phyloP scores from a whole-genome alignment of 2,888 invertebrate species.

The Papilio protenor region DNA sequence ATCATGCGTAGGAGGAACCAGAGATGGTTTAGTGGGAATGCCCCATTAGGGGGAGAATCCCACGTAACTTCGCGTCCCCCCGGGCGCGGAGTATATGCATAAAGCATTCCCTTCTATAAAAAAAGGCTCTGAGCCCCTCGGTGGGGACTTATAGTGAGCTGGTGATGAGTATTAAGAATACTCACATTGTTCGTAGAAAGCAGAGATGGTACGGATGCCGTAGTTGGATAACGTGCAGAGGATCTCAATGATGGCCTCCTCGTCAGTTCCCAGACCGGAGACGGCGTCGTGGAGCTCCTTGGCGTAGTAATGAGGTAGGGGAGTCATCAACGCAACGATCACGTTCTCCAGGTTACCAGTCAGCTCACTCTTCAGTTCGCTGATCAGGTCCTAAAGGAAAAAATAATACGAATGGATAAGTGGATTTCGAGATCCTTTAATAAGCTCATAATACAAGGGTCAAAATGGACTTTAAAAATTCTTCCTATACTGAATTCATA shows the following conservation, averaged over 20 bases:
- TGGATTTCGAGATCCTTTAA: no score
- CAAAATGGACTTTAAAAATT: no score
- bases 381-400: conserved; percentile 86
- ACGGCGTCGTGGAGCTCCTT: conserved; percentile 95
- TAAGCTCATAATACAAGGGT: no score
- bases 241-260: conserved; percentile 96
- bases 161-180: conserved; percentile 46
- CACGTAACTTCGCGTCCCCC: no score
- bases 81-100: no score
- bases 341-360: conserved; percentile 95
- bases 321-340: conserved; percentile 95
- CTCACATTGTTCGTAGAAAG: conserved; percentile 92
- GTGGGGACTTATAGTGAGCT: no score
- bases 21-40: neutral
- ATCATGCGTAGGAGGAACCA: neutral
- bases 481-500: no score
- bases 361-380: conserved; percentile 94
- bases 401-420: neutral
- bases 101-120: no score
- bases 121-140: no score
- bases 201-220: conserved; percentile 92
- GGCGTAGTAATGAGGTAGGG: conserved; percentile 95
- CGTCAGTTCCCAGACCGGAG: conserved; percentile 93
- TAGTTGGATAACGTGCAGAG: conserved; percentile 96
- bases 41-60: no score